Evolutionary conservation across 2,888 invertebrate genomes (phyloP), one percentile per base, ranked within the genome.

Genomic region (Eupithecia tripunctaria): DNA sequence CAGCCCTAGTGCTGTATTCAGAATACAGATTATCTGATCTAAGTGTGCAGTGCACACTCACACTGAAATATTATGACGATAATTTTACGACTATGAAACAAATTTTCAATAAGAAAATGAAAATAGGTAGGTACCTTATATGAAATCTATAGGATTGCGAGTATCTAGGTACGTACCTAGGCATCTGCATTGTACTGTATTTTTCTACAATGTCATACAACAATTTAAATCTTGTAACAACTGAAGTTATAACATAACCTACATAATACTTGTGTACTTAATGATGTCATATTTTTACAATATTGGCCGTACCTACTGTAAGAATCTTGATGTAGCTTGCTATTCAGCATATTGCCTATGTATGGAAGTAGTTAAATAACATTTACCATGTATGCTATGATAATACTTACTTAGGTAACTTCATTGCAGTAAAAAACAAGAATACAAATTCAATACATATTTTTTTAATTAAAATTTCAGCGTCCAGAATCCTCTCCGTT

Each of bases 21-120:
- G 63, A 36, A 64, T 36, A 38, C 64, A 64, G 38, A 64, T 64
- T 64, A 64, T 38, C 64, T 7, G 38, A 32, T 63, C 38, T 25
- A 25, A 14, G 64, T 79, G 78, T 76, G 84, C 71, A 76, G 78
- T 76, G 84, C 71, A 76, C 76, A 73, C 62, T 71, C 78, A 71
- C 76, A 80, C 77, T 82, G 82, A 86, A 83, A 85, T 84, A 81
- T 81, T 6, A 56, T 67, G 59, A 64, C 74, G 75, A 77, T 75
- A 77, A 83, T 84, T 83, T 83, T 81, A 82, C 78, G 79, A 77
- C 78, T 79, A 81, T 78, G 79, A 79, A 76, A 83, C 81, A 81
- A 81, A 81, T 84, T 81, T 82, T 80, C 78, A 80, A 79, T 81
- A 78, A 47, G 72, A 75, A 74, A 71, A 65, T 25, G 56, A 67